Evolutionary conservation across 2,888 invertebrate species (phyloP).

Genomic region (Orthosia cruda): DNA sequence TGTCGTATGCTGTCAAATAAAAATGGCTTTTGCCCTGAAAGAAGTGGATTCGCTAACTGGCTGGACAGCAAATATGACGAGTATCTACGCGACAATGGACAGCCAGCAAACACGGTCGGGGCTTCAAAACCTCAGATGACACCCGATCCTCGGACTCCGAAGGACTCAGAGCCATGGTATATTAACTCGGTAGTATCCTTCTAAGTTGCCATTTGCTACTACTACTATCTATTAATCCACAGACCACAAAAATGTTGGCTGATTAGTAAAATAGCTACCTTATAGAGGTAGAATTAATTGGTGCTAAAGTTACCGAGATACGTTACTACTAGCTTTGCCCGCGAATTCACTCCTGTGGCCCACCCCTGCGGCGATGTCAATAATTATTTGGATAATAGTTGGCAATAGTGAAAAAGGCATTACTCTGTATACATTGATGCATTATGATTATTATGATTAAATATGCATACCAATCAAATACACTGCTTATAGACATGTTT

Average conservation of each 20-base stretch:
- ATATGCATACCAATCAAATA: too few relatives aligned
- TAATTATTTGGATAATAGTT: too few relatives aligned
- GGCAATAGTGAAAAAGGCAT: too few relatives aligned
- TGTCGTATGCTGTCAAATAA: slow-evolving; percentile 39
- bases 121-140: neutral
- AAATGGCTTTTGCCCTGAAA: slow-evolving; percentile 57
- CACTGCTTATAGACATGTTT: too few relatives aligned
- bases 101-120: slow-evolving; percentile 8
- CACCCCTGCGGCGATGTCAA: too few relatives aligned
- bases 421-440: too few relatives aligned
- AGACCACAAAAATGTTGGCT: too few relatives aligned
- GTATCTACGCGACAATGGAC: slow-evolving; percentile 71
- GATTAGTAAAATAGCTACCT: too few relatives aligned
- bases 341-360: too few relatives aligned
- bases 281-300: neutral
- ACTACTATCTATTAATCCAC: too few relatives aligned
- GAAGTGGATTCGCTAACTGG: slow-evolving; percentile 83
- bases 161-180: slow-evolving; percentile 29
- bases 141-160: neutral
- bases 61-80: slow-evolving; percentile 84
- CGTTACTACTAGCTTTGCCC: too few relatives aligned
- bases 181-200: neutral
- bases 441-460: too few relatives aligned
- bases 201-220: neutral
- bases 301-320: neutral